phyloP scores from a whole-genome alignment of 1,140 invertebrate genomes.

The Euwallacea fornicatus region DNA sequence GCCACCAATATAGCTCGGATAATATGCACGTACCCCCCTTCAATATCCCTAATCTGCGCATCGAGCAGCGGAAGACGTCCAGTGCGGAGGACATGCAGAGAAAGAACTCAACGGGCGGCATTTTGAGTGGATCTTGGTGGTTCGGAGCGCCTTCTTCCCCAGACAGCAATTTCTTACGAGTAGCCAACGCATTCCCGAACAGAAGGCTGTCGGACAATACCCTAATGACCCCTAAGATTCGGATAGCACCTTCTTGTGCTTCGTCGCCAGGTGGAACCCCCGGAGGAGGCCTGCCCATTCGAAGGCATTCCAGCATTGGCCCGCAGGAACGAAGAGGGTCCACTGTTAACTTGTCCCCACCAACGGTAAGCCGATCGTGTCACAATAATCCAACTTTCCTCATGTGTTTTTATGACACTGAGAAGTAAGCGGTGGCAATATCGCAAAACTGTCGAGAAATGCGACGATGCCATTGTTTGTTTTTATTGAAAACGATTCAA shows the following conservation, averaged over 20 bases:
- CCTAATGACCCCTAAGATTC: slow-evolving; percentile 85
- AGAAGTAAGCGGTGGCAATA: no score
- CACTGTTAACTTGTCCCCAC: slow-evolving; percentile 82
- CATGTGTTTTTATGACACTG: no score
- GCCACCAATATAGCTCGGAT: slow-evolving; percentile 83
- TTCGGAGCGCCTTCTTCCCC: slow-evolving; percentile 73
- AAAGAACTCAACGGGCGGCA: slow-evolving; percentile 74
- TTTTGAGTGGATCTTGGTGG: slow-evolving; percentile 74
- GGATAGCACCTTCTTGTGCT: slow-evolving; percentile 80
- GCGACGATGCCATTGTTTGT: no score
- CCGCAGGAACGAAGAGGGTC: slow-evolving; percentile 83
- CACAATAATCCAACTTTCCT: neutral
- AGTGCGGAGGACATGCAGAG: slow-evolving; percentile 86
- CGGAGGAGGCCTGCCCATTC: slow-evolving; percentile 76
- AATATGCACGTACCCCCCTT: slow-evolving; percentile 83
- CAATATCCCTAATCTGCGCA: slow-evolving; percentile 81
- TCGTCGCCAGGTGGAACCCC: slow-evolving; percentile 84
- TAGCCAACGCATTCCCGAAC: slow-evolving; percentile 77
- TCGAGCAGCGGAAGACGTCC: slow-evolving; percentile 83
- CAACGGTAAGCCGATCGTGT: slow-evolving; percentile 65
- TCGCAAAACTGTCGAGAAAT: no score
- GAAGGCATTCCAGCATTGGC: slow-evolving; percentile 86
- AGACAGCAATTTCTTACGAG: slow-evolving; percentile 84
- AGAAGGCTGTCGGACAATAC: slow-evolving; percentile 89
- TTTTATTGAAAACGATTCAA: no score